Percentiles rank a stretch among this genome's conserved stretches.
phyloP scores from a whole-genome alignment of 1,140 invertebrate genomes.

The Maniola jurtina region DNA sequence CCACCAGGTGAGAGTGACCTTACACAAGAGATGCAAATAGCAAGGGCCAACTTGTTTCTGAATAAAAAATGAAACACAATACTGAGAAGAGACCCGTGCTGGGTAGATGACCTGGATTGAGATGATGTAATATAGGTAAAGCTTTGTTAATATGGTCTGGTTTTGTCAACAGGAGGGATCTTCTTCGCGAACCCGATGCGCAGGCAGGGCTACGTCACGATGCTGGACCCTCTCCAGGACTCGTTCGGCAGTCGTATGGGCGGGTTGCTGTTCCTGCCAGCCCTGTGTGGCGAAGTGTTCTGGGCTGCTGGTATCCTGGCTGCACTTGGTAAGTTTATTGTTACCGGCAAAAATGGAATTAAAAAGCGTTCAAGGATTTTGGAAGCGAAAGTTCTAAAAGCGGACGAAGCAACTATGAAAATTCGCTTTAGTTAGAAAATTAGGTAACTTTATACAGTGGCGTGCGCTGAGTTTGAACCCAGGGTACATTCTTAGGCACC shows the following conservation, averaged over 20 bases:
- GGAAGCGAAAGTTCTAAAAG: not conserved
- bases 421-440: too few relatives aligned
- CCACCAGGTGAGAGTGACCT: too few relatives aligned
- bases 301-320: slow-evolving; percentile 98
- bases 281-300: slow-evolving; percentile 97
- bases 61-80: too few relatives aligned
- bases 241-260: slow-evolving; percentile 98
- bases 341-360: not conserved
- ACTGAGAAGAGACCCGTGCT: too few relatives aligned
- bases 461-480: too few relatives aligned
- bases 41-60: too few relatives aligned
- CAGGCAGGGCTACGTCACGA: slow-evolving; percentile 97
- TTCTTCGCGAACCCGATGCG: slow-evolving; percentile 99
- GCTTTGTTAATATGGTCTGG: not conserved
- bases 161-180: slow-evolving; percentile 87
- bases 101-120: too few relatives aligned
- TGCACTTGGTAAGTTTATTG: slow-evolving; percentile 85
- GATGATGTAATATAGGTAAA: too few relatives aligned
- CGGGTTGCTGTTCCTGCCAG: slow-evolving; percentile 96
- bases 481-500: too few relatives aligned
- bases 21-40: too few relatives aligned
- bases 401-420: too few relatives aligned
- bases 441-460: too few relatives aligned
- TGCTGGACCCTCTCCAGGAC: slow-evolving; percentile 98
- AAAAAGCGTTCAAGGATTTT: not conserved